Conservation (phyloP, 2,113 vertebrate genomes). For the Anhinga anhinga region DNA sequence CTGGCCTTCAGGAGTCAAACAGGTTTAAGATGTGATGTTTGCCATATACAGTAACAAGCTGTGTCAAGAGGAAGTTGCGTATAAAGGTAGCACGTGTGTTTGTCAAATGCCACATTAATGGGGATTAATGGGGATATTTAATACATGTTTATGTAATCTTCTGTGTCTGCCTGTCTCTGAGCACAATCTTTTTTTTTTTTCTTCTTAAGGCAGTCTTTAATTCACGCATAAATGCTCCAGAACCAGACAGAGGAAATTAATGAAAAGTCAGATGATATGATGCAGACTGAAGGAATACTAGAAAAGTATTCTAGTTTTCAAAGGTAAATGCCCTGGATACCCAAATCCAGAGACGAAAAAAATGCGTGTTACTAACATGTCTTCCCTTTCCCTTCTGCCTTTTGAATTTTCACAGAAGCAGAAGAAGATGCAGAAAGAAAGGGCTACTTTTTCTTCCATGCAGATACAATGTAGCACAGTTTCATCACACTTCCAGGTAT, state of each 20-base stretch:
- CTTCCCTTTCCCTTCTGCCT: neutral
- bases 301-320: neutral
- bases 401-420: neutral
- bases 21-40: neutral
- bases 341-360: neutral
- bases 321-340: neutral
- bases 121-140: neutral
- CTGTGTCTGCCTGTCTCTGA: neutral
- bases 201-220: neutral
- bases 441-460: neutral
- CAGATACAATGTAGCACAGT: neutral
- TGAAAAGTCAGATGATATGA: neutral
- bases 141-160: neutral
- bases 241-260: neutral
- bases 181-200: neutral
- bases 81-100: fast-evolving
- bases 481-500: fast-evolving
- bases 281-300: neutral
- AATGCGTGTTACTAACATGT: neutral
- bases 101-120: neutral
- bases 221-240: neutral
- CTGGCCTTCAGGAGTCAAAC: neutral
- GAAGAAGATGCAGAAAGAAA: neutral
- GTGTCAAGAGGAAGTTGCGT: fast-evolving
- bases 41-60: neutral